Conservation (phyloP, 2,888 invertebrate species). For the Pristionchus mayeri region DNA sequence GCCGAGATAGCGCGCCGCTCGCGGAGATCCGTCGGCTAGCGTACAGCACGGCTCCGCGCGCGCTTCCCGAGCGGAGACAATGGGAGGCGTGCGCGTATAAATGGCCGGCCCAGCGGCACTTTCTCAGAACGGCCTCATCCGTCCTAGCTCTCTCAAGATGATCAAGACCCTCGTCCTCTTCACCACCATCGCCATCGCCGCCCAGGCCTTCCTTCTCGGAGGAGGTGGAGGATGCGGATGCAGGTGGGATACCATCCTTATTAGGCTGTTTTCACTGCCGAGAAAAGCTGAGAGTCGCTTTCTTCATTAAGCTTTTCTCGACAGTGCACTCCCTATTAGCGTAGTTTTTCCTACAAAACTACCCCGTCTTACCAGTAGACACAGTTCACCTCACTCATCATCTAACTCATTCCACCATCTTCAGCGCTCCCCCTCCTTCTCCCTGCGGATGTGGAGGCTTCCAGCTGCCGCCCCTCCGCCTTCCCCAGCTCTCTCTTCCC, state of each 20-base stretch:
- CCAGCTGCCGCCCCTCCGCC: slow-evolving; percentile 47
- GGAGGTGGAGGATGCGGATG: slow-evolving; percentile 44
- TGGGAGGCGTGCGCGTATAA: slow-evolving; percentile 29
- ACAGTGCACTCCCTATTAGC: too few relatives aligned
- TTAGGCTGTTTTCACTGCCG: too few relatives aligned
- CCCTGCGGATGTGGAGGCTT: not conserved
- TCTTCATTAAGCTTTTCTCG: too few relatives aligned
- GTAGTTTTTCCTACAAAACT: too few relatives aligned
- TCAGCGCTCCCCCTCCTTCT: slow-evolving; percentile 34
- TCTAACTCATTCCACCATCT: too few relatives aligned
- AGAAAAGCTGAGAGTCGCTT: too few relatives aligned
- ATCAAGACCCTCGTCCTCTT: slow-evolving; percentile 44
- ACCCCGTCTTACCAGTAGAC: too few relatives aligned
- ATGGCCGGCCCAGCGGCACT: too few relatives aligned
- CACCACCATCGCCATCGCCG: not conserved
- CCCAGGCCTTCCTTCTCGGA: slow-evolving; percentile 48
- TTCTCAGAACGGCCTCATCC: not conserved
- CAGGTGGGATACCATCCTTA: too few relatives aligned
- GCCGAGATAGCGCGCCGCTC: not conserved
- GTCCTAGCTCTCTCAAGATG: not conserved
- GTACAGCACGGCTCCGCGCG: not conserved
- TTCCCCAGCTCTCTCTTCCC: slow-evolving; percentile 28
- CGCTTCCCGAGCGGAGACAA: not conserved
- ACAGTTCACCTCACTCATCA: too few relatives aligned
- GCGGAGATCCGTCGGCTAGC: not conserved